A percentile compares a stretch with the other conserved stretches of the same genome.
phyloP scores from a whole-genome alignment of 2,888 invertebrate species.

The Eurois occulta region DNA sequence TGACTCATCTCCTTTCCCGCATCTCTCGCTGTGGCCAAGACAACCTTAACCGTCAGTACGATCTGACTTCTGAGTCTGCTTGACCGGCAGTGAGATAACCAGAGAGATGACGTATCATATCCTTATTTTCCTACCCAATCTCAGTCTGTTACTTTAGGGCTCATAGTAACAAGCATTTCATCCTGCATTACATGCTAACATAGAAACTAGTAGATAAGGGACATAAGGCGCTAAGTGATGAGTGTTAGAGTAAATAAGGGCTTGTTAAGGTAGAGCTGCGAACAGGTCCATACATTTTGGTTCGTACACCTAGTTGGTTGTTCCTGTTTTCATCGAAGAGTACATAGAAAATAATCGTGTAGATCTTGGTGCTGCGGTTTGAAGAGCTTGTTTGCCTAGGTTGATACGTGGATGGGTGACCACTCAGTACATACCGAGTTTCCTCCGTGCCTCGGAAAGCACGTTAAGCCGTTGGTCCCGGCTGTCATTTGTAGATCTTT shows the following conservation, averaged over 20 bases:
- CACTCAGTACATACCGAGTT: no score
- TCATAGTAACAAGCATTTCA: no score
- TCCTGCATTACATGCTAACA: background rate
- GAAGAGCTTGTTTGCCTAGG: no score
- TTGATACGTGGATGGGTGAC: no score
- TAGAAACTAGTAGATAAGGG: background rate
- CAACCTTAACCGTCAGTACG: background rate
- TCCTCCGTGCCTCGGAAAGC: no score
- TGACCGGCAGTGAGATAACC: background rate
- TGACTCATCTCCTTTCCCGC: background rate
- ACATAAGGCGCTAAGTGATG: background rate
- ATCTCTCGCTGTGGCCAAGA: background rate
- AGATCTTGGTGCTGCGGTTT: background rate
- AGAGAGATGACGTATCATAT: no score
- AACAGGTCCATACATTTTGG: background rate
- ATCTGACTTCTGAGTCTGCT: background rate
- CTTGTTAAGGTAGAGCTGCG: background rate
- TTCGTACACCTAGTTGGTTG: background rate
- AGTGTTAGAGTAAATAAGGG: background rate
- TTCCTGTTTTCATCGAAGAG: background rate
- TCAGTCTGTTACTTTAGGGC: no score
- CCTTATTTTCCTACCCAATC: no score
- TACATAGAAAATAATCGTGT: no score
- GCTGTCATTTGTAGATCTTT: no score
- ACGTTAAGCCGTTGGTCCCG: no score